These are phyloP conservation scores for Uria aalge DNA, from an alignment of 2,113 vertebrate genomes.

Conservation along the genomic window DNA sequence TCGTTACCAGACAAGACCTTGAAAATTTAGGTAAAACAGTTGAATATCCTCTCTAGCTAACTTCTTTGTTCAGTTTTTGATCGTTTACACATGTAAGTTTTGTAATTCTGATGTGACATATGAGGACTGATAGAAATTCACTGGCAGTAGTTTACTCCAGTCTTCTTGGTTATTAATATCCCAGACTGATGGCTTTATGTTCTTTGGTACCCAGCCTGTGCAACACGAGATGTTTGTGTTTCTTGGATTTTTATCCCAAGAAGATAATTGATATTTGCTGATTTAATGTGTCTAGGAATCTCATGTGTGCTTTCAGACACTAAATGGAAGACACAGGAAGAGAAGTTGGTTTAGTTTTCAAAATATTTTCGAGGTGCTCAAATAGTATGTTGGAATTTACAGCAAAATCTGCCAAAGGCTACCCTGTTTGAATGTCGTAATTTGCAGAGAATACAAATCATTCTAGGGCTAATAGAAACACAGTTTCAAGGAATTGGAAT, in stretches of 20 bases:
- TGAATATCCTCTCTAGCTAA: not conserved
- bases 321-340: not conserved
- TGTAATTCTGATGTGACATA: not conserved
- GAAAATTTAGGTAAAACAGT: conserved; percentile 87
- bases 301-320: not conserved
- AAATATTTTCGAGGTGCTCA: not conserved
- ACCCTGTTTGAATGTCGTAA: not conserved
- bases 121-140: not conserved
- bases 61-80: not conserved
- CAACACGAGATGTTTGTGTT: not conserved
- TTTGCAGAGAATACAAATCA: not conserved
- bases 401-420: not conserved
- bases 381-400: not conserved
- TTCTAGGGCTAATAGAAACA: not conserved
- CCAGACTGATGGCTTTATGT: not conserved
- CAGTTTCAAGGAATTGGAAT: not conserved
- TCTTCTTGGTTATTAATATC: not conserved
- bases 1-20: conserved; percentile 93
- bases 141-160: not conserved
- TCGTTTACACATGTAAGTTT: not conserved
- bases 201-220: not conserved
- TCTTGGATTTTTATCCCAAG: not conserved
- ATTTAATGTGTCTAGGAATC: not conserved
- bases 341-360: not conserved
- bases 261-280: not conserved